A percentile compares a stretch with the other conserved stretches of the same genome.
These are phyloP conservation scores for Drosophila melanosoma DNA, from an alignment of 2,888 invertebrate genomes.

Conservation along the genomic window DNA sequence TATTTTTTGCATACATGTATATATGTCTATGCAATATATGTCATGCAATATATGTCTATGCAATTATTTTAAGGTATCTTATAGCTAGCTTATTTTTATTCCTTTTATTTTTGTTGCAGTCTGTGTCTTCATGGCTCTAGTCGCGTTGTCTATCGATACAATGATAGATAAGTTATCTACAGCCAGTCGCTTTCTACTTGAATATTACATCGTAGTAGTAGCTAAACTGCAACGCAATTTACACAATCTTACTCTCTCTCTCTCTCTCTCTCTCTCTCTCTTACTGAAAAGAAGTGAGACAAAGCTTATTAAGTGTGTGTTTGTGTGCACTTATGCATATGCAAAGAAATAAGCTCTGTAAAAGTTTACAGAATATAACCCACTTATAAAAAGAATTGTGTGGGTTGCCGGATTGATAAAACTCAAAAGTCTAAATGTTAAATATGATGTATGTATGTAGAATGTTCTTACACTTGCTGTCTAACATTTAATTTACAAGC, in stretches of 20 bases:
- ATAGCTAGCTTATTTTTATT: not conserved
- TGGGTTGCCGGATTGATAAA: slow-evolving; percentile 23
- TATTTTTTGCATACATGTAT: not conserved
- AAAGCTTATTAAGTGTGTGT: not conserved
- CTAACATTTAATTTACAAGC: slow-evolving; percentile 7
- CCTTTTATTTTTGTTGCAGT: not conserved
- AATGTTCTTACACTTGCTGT: slow-evolving; percentile 17
- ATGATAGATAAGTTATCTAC: slow-evolving; percentile 45
- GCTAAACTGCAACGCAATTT: slow-evolving; percentile 49
- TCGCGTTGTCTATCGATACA: slow-evolving; percentile 32
- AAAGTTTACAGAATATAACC: slow-evolving; percentile 34
- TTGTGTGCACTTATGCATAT: not conserved
- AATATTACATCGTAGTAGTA: slow-evolving; percentile 22
- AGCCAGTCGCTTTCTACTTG: not conserved
- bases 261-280: not conserved
- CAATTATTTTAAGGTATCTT: not conserved
- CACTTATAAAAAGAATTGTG: slow-evolving; percentile 36
- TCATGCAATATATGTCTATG: not conserved
- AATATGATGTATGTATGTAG: slow-evolving; percentile 5
- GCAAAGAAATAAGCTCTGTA: not conserved
- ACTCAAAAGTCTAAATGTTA: slow-evolving; percentile 11
- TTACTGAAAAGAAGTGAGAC: not conserved
- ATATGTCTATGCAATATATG: not conserved
- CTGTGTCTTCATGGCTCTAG: slow-evolving; percentile 16
- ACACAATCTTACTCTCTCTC: not conserved